Evolutionary conservation across 2,888 invertebrate genomes (phyloP).

Genomic region (Petrolisthes cinctipes): DNA sequence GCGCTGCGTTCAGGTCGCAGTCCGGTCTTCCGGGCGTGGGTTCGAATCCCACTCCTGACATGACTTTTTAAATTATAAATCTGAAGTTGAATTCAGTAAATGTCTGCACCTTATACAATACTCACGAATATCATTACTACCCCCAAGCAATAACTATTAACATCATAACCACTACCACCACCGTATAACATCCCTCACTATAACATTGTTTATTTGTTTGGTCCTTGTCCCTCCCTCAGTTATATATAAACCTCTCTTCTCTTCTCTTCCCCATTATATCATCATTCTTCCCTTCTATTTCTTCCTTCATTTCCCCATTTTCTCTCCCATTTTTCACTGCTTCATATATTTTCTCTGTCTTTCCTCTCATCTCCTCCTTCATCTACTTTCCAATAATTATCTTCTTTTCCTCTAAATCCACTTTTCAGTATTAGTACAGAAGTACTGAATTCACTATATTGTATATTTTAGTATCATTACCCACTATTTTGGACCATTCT

Average conservation of each 20-base stretch:
- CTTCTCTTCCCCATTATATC: not conserved
- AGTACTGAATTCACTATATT: too few relatives aligned
- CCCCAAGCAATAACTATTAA: not conserved
- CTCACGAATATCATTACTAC: not conserved
- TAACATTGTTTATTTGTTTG: too few relatives aligned
- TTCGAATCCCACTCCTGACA: slow-evolving; percentile 66
- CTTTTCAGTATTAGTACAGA: too few relatives aligned
- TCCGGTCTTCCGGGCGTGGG: slow-evolving; percentile 66
- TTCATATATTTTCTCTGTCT: not conserved
- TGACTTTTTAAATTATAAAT: too few relatives aligned
- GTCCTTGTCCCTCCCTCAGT: not conserved
- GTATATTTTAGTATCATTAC: too few relatives aligned
- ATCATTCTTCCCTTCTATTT: not conserved
- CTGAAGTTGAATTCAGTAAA: too few relatives aligned
- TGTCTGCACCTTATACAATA: too few relatives aligned
- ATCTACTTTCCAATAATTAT: too few relatives aligned
- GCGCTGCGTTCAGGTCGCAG: slow-evolving; percentile 66
- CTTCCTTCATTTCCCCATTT: not conserved
- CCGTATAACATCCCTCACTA: not conserved
- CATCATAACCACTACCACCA: too few relatives aligned
- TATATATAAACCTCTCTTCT: not conserved
- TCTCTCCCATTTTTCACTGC: not conserved
- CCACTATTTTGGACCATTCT: too few relatives aligned
- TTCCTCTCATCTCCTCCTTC: too few relatives aligned
- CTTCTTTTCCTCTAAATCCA: too few relatives aligned